Base-by-base conservation (phyloP, 1,140 invertebrate species). In the Stegodyphus dumicola region DNA sequence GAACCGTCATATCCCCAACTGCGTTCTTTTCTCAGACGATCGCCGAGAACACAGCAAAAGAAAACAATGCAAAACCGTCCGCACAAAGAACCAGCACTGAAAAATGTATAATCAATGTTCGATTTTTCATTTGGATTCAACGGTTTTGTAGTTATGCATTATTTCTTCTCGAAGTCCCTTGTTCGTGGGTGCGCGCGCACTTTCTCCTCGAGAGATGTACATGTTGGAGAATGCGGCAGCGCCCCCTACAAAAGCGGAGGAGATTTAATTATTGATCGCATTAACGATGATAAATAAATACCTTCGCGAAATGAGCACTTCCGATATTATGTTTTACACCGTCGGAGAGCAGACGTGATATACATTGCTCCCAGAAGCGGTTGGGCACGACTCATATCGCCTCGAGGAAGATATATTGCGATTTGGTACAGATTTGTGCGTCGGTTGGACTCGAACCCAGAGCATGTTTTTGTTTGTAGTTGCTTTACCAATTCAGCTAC, bases 21-120 rank as follows among this genome's bases (percentile, higher is more conserved):
- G 15, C 56, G 15, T 11, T 60, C 15, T 15, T 60, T 60, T 5
- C 56, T 15, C 56, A 60, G 56, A 60, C 33, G 33, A 33, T 33
- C 33, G 33, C 33, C 33, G 56, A 15, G 56, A 60, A 60, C 5
- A 1, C 5, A 15, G 15, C 15, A 60, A 60, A 60, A 60, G 56
- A 60, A 60, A 60, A 60, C 56, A 60, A 60, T 33, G 33, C 33
- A 71, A 71, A 71, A 9, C 13, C 17, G 7, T 0, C 33, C 33
- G 10, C 3, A n/a, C 13, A 71, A 52, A 71, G 33, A 71, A 71
- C 11, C 33, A 5, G 15, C 13, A 75, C 15, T 3, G 17, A 18
- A 66, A 83, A 83, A 83, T 67, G 80, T 48, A 67, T 75, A 75
- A 75, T 73, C 71, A 75, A 83, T 83, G 80, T 83, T 83, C 80